These are phyloP conservation scores for Narcine bancroftii DNA, from an alignment of 2,113 vertebrate genomes.

Conservation along the genomic window DNA sequence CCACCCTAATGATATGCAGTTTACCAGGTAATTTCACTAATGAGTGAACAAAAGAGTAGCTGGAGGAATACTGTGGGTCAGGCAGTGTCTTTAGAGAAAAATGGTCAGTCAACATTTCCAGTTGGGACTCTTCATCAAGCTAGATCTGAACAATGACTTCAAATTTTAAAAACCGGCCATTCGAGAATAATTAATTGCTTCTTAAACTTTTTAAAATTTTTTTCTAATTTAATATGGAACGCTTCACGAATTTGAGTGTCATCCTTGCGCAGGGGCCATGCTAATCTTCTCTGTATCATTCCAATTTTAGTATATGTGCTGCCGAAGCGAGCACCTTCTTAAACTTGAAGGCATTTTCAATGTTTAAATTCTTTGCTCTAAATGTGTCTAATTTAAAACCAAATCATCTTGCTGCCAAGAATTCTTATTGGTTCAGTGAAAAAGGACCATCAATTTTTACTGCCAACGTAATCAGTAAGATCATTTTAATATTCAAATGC, in stretches of 20 bases:
- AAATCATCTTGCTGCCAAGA: not conserved
- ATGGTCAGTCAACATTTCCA: no score
- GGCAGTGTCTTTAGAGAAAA: no score
- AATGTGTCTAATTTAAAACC: not conserved
- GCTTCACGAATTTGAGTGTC: conserved; percentile 33
- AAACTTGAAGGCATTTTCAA: not conserved
- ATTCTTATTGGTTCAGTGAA: not conserved
- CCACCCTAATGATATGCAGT: not conserved
- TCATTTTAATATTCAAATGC: not conserved
- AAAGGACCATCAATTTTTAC: not conserved
- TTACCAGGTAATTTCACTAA: not conserved
- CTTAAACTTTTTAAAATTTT: no score
- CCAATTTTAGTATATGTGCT: conserved; percentile 30
- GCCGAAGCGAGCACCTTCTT: conserved; percentile 27
- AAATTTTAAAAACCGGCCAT: not conserved
- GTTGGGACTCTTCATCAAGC: no score
- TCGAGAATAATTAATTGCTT: not conserved
- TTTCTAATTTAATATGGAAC: conserved; percentile 35
- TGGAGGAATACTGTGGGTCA: no score
- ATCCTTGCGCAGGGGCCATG: conserved; percentile 30
- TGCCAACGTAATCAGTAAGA: not conserved
- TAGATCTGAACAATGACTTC: no score
- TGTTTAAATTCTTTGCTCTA: not conserved
- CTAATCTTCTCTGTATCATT: conserved; percentile 31
- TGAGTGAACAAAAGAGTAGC: no score